Evolutionary conservation across 2,797 vertebrate genomes (phyloP).

Genomic region (Hoplostethus atlanticus): DNA sequence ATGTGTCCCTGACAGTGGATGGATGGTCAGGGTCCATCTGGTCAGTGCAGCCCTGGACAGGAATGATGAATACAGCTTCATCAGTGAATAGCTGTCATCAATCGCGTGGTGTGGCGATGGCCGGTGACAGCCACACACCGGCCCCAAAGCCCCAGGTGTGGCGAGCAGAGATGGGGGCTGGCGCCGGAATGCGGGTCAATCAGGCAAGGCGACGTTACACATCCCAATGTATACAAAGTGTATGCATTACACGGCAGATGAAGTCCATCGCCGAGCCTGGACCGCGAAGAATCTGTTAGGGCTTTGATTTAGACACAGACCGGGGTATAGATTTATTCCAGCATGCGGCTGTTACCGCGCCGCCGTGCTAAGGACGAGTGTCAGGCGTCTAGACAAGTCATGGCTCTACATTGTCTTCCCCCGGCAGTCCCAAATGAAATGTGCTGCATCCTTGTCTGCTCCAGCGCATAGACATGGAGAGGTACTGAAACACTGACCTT

Average conservation of each 20-base stretch:
- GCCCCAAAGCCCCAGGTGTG: conserved; percentile 96
- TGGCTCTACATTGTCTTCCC: conserved; percentile 80
- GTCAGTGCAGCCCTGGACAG: conserved; percentile 99
- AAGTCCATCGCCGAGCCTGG: conserved; percentile 62
- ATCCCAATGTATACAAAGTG: conserved; percentile 89
- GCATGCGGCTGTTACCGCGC: conserved; percentile 58
- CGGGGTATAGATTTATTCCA: conserved; percentile 78
- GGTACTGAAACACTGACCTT: conserved; percentile 83
- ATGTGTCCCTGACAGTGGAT: conserved; percentile 99
- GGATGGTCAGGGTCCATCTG: conserved; percentile 99
- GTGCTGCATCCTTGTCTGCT: conserved; percentile 79
- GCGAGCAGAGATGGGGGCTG: conserved; percentile 82
- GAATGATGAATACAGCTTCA: conserved; percentile 99
- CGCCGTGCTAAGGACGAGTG: conserved; percentile 73
- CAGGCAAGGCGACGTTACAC: conserved; percentile 89
- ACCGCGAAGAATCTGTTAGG: conserved; percentile 44
- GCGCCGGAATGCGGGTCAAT: conserved; percentile 96
- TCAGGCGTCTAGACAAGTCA: conserved; percentile 82
- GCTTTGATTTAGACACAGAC: conserved; percentile 69
- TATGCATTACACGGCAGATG: conserved; percentile 83
- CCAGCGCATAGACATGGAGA: conserved; percentile 75
- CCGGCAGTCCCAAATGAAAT: conserved; percentile 81
- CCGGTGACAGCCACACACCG: conserved; percentile 94
- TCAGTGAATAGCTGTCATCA: conserved; percentile 99
- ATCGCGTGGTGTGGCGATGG: conserved; percentile 92